Conservation (phyloP, 2,888 invertebrate species). For the Plagodis dolabraria region DNA sequence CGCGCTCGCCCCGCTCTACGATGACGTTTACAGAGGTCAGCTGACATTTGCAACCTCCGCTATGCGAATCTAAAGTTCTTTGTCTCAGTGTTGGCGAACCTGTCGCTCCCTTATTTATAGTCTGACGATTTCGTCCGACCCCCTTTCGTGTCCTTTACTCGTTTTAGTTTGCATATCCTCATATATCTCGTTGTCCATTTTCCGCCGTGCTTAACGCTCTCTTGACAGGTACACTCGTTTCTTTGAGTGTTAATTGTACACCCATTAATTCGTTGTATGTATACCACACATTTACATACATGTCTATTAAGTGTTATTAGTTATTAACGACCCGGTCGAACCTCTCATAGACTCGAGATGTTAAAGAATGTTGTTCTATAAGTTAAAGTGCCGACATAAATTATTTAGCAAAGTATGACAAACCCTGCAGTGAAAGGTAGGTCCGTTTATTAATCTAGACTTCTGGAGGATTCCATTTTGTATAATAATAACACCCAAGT, state of each 20-base stretch:
- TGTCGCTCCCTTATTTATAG: conserved; percentile 39
- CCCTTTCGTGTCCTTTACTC: conserved; percentile 35
- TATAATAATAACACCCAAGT: conserved; percentile 11
- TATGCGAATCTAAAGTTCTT: conserved; percentile 51
- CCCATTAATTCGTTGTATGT: conserved; percentile 36
- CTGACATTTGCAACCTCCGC: conserved; percentile 59
- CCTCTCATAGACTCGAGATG: conserved; percentile 36
- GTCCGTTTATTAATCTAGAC: conserved; percentile 36
- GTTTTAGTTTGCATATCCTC: conserved; percentile 21
- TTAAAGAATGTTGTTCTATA: conserved; percentile 41
- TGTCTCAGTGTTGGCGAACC: conserved; percentile 53
- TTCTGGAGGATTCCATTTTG: conserved; percentile 26
- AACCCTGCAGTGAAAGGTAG: conserved; percentile 45
- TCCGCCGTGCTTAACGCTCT: conserved; percentile 4
- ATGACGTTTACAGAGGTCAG: conserved; percentile 88
- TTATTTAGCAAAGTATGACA: conserved; percentile 45
- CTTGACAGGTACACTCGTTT: conserved; percentile 21
- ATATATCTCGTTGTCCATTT: conserved; percentile 9
- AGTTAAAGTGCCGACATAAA: conserved; percentile 38
- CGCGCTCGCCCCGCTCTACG: conserved; percentile 87
- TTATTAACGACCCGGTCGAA: conserved; percentile 40
- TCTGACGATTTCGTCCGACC: conserved; percentile 30
- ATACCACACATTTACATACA: conserved; percentile 35
- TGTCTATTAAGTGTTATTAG: conserved; percentile 39
- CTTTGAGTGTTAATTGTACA: conserved; percentile 35